A percentile compares a stretch with the other conserved stretches of the same genome.
Conservation (phyloP, 1,140 invertebrate species). For the Propsilocerus akamusi region DNA sequence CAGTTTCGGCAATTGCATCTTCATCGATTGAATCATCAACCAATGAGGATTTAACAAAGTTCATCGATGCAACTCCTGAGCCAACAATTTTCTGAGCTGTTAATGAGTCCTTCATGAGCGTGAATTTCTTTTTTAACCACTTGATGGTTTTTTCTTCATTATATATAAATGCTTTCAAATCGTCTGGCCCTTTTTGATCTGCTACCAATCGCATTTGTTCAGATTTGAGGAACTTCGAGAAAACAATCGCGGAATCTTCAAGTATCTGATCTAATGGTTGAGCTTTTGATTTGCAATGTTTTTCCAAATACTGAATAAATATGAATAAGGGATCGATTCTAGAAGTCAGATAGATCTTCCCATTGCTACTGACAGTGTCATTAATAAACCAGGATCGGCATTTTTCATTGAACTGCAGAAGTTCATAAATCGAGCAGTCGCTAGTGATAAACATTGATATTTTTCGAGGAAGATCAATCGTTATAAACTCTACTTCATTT, state of each 20-base stretch:
- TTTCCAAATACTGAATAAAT: conserved; percentile 34
- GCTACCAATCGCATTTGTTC: conserved; percentile 8
- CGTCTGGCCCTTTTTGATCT: conserved; percentile 32
- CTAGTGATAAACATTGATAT: not conserved
- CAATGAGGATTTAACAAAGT: conserved; percentile 35
- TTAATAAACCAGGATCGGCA: conserved; percentile 51
- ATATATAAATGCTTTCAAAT: conserved; percentile 54
- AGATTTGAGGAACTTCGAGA: conserved; percentile 11
- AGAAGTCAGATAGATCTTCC: conserved; percentile 46
- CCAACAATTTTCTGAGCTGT: conserved; percentile 47
- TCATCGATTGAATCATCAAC: conserved; percentile 37
- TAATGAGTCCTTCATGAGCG: conserved; percentile 37
- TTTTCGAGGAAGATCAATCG: not conserved
- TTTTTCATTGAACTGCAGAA: conserved; percentile 43
- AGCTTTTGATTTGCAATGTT: conserved; percentile 33
- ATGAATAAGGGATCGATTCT: conserved; percentile 55
- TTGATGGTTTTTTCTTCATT: conserved; percentile 51
- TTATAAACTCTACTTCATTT: not conserved
- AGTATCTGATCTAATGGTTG: conserved; percentile 51
- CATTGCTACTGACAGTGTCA: conserved; percentile 52
- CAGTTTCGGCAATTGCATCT: conserved; percentile 13
- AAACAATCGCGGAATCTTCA: conserved; percentile 14
- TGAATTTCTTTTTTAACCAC: conserved; percentile 51
- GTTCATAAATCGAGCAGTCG: conserved; percentile 20
- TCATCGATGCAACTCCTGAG: conserved; percentile 45